Base-by-base conservation (phyloP, 2,797 vertebrate genomes). In the Sebastes hubbsi region DNA sequence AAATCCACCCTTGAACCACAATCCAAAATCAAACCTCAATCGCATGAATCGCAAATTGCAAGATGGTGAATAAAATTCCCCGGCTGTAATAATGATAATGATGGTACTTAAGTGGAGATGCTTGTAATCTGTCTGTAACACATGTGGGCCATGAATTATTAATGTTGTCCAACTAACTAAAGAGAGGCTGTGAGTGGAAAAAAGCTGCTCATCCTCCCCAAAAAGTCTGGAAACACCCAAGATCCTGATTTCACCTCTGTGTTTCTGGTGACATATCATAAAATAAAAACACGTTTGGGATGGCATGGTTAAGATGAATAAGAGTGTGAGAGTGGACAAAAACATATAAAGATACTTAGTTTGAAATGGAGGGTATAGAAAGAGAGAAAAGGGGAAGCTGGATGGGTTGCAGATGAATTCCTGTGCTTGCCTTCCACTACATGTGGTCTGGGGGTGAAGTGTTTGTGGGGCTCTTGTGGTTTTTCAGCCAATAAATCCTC, bases 401-500 rank as follows among this genome's bases (percentile, higher is more conserved):
- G 20, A 70, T 65, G 81, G 83, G 75, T 78, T 89, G 91, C 87
- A 88, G 88, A 87, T 83, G 72, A 90, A 94, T 93, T 89, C 86
- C 75, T 89, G 80, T 7, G 60, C 86, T 85, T 81, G 73, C 85
- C 82, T 89, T 90, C 75, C 88, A 80, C 87, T 85, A 81, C 89
- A 89, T 94, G 89, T 90, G 83, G 87, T 88, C 88, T 87, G 77
- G 81, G 90, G 86, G 92, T 80, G 58, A 91, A 93, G 94, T 92
- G 91, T 95, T 95, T 95, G 92, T 94, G 90, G 91, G 93, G 85
- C 93, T 93, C 93, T 90, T 94, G 95, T 91, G 95, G 95, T 89
- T 95, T 94, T 94, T 93, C 93, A 95, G 92, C 84, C 93, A 94
- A 95, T 95, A 95, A 95, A 95, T 96, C 92, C 85, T 94, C 89